Evolutionary conservation across 2,113 vertebrate species (phyloP).

Genomic region (Notarius lentiginosus): DNA sequence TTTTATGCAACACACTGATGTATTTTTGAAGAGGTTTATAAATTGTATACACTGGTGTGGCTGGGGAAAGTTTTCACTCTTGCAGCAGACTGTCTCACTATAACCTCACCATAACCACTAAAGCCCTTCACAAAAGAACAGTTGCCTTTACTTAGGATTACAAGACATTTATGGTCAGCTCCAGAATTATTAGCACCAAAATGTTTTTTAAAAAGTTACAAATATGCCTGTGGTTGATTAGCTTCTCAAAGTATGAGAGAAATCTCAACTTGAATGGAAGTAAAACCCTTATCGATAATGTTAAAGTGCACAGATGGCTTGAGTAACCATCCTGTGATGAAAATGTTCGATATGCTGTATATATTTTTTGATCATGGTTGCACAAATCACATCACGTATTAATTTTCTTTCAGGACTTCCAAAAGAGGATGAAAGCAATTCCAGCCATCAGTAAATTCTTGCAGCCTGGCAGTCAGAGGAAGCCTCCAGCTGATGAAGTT

Average conservation of each 20-base stretch:
- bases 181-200: neutral
- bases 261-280: neutral
- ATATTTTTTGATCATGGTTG: neutral
- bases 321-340: neutral
- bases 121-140: neutral
- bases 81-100: neutral
- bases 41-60: neutral
- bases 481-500: slow-evolving; percentile 68
- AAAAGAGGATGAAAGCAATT: slow-evolving; percentile 75
- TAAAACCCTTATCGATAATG: neutral
- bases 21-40: neutral
- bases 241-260: neutral
- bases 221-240: neutral
- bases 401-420: slow-evolving; percentile 76
- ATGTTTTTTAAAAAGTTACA: too few relatives aligned
- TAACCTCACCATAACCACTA: neutral
- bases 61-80: neutral
- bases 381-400: neutral
- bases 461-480: slow-evolving; percentile 84
- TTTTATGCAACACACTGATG: neutral
- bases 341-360: neutral
- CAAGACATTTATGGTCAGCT: neutral
- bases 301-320: neutral
- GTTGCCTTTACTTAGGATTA: neutral
- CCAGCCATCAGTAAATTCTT: slow-evolving; percentile 82